Evolutionary conservation across 2,888 invertebrate species (phyloP).

Genomic region (Coenonympha arcania): DNA sequence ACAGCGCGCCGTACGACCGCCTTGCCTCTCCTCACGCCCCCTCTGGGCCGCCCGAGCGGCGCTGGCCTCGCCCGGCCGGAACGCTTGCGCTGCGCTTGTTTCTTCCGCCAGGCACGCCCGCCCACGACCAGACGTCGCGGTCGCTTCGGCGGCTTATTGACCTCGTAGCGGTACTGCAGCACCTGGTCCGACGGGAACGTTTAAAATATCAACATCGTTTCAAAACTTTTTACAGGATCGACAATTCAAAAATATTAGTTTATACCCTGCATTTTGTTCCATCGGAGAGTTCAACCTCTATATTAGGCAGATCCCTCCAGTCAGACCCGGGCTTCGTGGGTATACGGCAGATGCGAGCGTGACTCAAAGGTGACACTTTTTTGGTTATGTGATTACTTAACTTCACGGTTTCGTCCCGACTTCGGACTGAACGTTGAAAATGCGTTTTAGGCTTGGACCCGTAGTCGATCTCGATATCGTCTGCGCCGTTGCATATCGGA

Average conservation of each 20-base stretch:
- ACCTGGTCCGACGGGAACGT: slow-evolving; percentile 47
- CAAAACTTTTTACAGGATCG: no score
- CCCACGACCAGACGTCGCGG: no score
- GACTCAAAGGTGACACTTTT: slow-evolving; percentile 85
- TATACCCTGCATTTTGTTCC: slow-evolving; percentile 78
- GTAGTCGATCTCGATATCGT: slow-evolving; percentile 79
- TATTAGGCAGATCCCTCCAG: slow-evolving; percentile 90
- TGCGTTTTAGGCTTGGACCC: slow-evolving; percentile 80
- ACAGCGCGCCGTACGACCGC: slow-evolving; percentile 78
- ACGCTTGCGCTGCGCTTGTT: no score
- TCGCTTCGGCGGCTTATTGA: no score
- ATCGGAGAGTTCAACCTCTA: slow-evolving; percentile 79
- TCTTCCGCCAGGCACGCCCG: no score
- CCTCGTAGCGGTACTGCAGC: slow-evolving; percentile 63
- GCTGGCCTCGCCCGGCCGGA: no score
- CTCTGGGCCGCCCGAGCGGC: no score
- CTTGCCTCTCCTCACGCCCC: no score
- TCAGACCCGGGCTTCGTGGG: slow-evolving; percentile 84
- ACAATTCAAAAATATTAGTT: slow-evolving; percentile 9
- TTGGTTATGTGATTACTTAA: slow-evolving; percentile 87
- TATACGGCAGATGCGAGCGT: slow-evolving; percentile 82
- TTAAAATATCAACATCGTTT: no score
- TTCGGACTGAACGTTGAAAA: slow-evolving; percentile 82
- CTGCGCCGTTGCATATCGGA: slow-evolving; percentile 81
- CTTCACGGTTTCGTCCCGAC: slow-evolving; percentile 69